phyloP scores from a whole-genome alignment of 2,888 invertebrate species.

The Phaedon cochleariae region DNA sequence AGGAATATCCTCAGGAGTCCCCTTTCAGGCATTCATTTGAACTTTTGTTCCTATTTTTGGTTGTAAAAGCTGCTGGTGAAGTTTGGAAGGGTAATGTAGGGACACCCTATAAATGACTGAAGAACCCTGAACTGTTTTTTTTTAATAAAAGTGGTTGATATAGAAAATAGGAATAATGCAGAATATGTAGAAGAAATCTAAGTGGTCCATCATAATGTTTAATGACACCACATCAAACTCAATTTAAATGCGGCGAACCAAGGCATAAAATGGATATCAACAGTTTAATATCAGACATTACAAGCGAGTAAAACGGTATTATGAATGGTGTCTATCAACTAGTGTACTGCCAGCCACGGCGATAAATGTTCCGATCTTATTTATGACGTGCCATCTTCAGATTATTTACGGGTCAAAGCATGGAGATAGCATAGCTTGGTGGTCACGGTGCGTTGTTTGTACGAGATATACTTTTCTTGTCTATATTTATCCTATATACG shows the following conservation, averaged over 20 bases:
- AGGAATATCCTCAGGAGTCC: too few species aligned
- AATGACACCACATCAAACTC: neutral
- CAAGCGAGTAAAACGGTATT: conserved; percentile 36
- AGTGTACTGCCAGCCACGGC: conserved; percentile 54
- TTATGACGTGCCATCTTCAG: conserved; percentile 61
- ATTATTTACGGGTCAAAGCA: conserved; percentile 62
- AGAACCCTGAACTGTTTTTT: too few species aligned
- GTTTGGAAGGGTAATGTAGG: too few species aligned
- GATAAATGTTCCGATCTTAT: conserved; percentile 61
- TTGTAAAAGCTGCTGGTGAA: too few species aligned
- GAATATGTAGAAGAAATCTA: too few species aligned
- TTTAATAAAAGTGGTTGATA: too few species aligned
- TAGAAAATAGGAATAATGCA: too few species aligned
- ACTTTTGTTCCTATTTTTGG: too few species aligned
- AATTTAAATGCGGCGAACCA: neutral
- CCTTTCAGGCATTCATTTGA: too few species aligned
- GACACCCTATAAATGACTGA: too few species aligned
- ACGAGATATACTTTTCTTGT: neutral
- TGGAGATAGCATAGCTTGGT: conserved; percentile 51
- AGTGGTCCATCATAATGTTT: neutral
- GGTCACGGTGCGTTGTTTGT: conserved; percentile 50
- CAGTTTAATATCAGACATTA: conserved; percentile 15
- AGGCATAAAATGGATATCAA: conserved; percentile 9
- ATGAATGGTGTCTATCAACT: conserved; percentile 56
- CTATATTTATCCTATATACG: neutral